Conservation (phyloP, 2,888 invertebrate species). For the Ochlodes sylvanus region DNA sequence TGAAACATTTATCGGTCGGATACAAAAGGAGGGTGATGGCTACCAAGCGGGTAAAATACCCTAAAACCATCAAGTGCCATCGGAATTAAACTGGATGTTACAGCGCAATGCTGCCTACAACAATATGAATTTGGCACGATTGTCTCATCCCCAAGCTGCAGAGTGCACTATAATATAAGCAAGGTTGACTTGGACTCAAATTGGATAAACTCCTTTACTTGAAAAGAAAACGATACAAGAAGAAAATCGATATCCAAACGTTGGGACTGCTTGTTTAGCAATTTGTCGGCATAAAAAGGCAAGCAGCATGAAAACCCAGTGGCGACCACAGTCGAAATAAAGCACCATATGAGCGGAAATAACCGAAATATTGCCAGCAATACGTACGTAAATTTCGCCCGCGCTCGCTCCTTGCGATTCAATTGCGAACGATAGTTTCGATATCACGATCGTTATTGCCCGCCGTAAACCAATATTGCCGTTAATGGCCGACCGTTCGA, state of each 20-base stretch:
- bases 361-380: slow-evolving; percentile 36
- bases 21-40: too few species aligned
- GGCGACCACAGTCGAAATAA: slow-evolving; percentile 43
- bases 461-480: slow-evolving; percentile 53
- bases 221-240: background rate
- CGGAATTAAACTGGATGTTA: too few species aligned
- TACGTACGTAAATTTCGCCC: slow-evolving; percentile 35
- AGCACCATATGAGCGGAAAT: slow-evolving; percentile 34
- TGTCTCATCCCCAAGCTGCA: too few species aligned
- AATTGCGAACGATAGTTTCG: slow-evolving; percentile 39
- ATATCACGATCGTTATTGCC: slow-evolving; percentile 43
- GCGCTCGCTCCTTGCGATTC: slow-evolving; percentile 34
- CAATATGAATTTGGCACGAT: too few species aligned
- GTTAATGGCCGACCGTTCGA: slow-evolving; percentile 65
- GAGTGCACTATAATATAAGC: too few species aligned
- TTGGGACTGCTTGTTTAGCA: slow-evolving; percentile 4
- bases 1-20: too few species aligned
- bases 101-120: too few species aligned
- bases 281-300: slow-evolving; percentile 16
- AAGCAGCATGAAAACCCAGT: slow-evolving; percentile 6
- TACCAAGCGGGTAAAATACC: too few species aligned
- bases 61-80: too few species aligned
- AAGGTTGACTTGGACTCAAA: too few species aligned
- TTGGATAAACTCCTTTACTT: too few species aligned
- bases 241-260: background rate